Evolutionary conservation across 2,888 invertebrate species (phyloP), one percentile per base, ranked within the genome.

Genomic region (Rhogogaster chlorosoma): DNA sequence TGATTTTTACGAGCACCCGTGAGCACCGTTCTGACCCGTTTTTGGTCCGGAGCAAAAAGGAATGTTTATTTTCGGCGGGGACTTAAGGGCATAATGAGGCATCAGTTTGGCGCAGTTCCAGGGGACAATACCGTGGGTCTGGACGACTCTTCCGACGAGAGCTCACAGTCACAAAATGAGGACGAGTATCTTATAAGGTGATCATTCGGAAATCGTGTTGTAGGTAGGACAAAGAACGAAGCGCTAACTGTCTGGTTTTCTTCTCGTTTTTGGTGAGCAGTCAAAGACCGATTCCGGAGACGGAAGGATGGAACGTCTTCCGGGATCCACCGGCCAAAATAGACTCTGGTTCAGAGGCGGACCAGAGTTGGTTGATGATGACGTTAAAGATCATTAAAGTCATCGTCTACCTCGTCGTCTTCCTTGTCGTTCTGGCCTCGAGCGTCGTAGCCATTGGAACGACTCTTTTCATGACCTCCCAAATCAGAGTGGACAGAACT

Each of bases 301-400:
- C 97, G 89, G 98, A 98, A 96, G 97, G 97, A 96, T 99, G 99
- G 99, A 99, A 99, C 95, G 98, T 99, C 86, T 99, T 99, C 95
- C 95, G 98, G 92, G 97, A 98, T 94, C 97, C 98, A 89, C 98
- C 98, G 10, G 96, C 96, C 89, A 97, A 98, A 94, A 96, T 96
- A 94, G 97, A 98, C 94, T 97, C 97, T 89, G 97, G 98, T 88
- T 98, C 98, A 82, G 97, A 97, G 96, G 97, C 97, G 89, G 97
- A 96, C 92, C 97, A 98, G 94, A 96, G 96, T 93, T 98, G 98
- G 93, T 95, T 98, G 92, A 97, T 98, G 90, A 94, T 97, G 91
- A 97, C 97, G 53, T 97, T 98, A 83, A 97, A 97, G 93, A 94
- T 97, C 90, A 95, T 97, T 89, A 98, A 98, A 95, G 95, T 98